Percentiles rank a stretch among this genome's conserved stretches.
Evolutionary conservation across 2,797 vertebrate species (phyloP).

Genomic region (Schizopygopsis pylzovi): DNA sequence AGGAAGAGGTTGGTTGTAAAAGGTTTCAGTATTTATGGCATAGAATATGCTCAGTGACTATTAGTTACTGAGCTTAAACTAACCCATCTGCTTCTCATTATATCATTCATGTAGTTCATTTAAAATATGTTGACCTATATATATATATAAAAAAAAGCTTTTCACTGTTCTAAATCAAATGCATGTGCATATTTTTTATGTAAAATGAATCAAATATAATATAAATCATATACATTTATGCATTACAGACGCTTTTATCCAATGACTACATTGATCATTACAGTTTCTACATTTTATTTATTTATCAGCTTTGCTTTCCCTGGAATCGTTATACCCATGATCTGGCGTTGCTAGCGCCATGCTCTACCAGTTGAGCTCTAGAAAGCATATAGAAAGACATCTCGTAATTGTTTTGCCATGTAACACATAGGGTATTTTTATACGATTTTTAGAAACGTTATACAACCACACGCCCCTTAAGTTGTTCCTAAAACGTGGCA

Average conservation of each 20-base stretch:
- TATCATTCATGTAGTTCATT: background rate
- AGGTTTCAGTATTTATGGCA: background rate
- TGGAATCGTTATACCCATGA: too few species aligned
- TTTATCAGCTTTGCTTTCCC: too few species aligned
- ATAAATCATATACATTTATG: too few species aligned
- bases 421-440: too few species aligned
- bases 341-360: too few species aligned
- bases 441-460: slow-evolving; percentile 1
- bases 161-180: background rate
- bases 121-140: too few species aligned
- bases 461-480: background rate
- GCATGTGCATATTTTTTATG: background rate
- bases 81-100: background rate
- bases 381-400: background rate
- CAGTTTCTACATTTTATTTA: too few species aligned
- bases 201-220: background rate
- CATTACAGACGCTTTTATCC: too few species aligned
- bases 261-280: too few species aligned
- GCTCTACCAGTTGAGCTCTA: too few species aligned
- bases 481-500: slow-evolving; percentile 74
- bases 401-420: background rate
- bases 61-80: background rate
- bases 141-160: too few species aligned
- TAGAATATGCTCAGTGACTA: background rate
- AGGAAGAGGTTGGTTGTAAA: too few species aligned